Conservation (phyloP, 2,797 vertebrate species). For the Notolabrus celidotus region DNA sequence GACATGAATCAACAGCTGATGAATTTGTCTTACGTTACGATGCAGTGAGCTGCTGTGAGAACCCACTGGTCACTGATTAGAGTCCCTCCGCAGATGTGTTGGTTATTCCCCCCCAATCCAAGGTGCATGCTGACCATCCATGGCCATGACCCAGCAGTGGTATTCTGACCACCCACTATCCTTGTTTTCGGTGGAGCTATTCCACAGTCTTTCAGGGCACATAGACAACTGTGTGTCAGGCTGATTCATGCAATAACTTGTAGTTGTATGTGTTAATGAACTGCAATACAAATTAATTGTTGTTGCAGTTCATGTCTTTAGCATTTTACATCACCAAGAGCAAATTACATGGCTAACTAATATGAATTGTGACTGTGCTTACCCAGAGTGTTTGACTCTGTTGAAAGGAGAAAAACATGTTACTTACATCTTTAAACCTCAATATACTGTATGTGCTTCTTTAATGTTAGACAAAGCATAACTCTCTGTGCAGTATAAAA, state of each 20-base stretch:
- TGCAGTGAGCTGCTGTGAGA: conserved; percentile 79
- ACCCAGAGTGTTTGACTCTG: conserved; percentile 67
- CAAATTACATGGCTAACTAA: not conserved
- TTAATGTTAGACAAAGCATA: not conserved
- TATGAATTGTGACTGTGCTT: conserved; percentile 21
- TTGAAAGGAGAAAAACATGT: conserved; percentile 27
- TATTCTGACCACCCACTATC: conserved; percentile 70
- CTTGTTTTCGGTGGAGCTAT: conserved; percentile 62
- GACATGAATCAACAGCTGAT: not conserved
- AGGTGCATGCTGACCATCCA: conserved; percentile 77
- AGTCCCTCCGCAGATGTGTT: conserved; percentile 77
- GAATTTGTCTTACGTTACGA: conserved; percentile 45
- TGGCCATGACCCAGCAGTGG: conserved; percentile 73
- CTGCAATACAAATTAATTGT: not conserved
- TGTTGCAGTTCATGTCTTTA: not conserved
- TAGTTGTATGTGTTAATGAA: not conserved
- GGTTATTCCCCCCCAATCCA: accelerated
- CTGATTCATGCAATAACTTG: not conserved
- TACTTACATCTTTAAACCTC: not conserved
- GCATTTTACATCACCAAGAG: not conserved
- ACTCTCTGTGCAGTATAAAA: too few species aligned
- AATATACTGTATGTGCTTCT: not conserved
- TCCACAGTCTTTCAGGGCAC: conserved; percentile 71
- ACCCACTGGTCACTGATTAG: conserved; percentile 78
- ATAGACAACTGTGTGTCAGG: conserved; percentile 2